Evolutionary conservation across 2,113 vertebrate genomes (phyloP), one percentile per base, ranked within the genome.

Genomic region (Zosterops hypoxanthus): DNA sequence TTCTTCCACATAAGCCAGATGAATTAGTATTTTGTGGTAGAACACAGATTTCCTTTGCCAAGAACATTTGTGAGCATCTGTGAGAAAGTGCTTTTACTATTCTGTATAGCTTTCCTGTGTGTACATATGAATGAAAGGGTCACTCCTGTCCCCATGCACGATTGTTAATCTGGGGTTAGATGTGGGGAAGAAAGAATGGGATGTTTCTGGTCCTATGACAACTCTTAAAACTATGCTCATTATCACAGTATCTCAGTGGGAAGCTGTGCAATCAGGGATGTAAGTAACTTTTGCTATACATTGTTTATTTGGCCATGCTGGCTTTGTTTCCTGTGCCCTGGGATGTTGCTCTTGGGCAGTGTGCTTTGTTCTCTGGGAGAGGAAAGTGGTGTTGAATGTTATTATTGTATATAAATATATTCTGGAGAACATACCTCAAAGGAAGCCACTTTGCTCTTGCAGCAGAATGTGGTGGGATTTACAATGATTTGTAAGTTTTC

Each of bases 21-120:
- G 41, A 81, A 78, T 70, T 70, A 47, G 52, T 72, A 23, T 82
- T 91, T 88, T 94, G 83, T 12, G 23, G 83, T 23, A 63, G 53
- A 70, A 28, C 49, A 31, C 6, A 33, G 50, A 80, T 91, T 90
- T 91, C 63, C 42, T 90, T 92, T 93, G 79, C 92, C 85, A 93
- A 82, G 88, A 92, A 86, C 23, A 61, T 92, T 72, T 61, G 41
- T 41, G 25, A 64, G 49, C 49, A 34, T 91, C 44, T 60, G 41
- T 89, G 78, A 91, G 77, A 87, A 87, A 78, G 42, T 65, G 57
- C 22, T 65, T 82, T 85, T 70, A 46, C n/a, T 41, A 18, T 75
- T 79, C 65, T 75, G 20, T 71, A 47, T 52, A 76, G 57, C 73
- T 84, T 63, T 87, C 57, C 28, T 65, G 36, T 87, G 59, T 44